Conservation (phyloP, 2,797 vertebrate genomes). For the Clamator glandarius region DNA sequence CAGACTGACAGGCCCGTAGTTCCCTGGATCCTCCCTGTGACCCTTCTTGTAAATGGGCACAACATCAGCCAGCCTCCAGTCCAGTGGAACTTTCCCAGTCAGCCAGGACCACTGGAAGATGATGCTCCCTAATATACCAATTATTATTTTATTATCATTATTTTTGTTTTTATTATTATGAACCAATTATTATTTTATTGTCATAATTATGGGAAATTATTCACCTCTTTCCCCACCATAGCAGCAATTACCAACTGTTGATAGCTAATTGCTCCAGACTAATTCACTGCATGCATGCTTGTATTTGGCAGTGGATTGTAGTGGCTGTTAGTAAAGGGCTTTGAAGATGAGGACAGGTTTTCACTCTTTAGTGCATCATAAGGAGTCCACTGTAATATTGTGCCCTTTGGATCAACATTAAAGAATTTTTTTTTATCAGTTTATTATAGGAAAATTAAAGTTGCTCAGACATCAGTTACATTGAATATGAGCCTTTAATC, state of each 20-base stretch:
- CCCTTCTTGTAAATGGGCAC: too few relatives aligned
- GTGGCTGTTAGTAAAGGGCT: constrained; percentile 25
- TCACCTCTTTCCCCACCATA: background rate
- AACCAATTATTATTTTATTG: background rate
- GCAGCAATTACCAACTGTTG: background rate
- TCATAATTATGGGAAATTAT: background rate
- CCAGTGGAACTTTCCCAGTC: too few relatives aligned
- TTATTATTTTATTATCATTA: background rate
- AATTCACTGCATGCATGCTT: background rate
- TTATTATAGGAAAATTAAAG: constrained; percentile 75
- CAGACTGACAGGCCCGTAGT: too few relatives aligned
- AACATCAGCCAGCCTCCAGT: too few relatives aligned
- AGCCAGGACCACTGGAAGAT: too few relatives aligned
- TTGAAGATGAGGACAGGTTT: constrained; percentile 60
- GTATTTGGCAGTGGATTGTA: background rate
- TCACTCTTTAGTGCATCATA: constrained; percentile 65
- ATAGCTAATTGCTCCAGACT: constrained; percentile 16
- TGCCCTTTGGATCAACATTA: constrained; percentile 73
- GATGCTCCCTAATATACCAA: background rate
- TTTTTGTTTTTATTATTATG: background rate
- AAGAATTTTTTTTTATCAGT: constrained; percentile 71
- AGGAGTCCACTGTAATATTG: constrained; percentile 62
- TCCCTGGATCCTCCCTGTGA: too few relatives aligned
- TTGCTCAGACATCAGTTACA: constrained; percentile 59
- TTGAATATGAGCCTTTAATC: constrained; percentile 75